phyloP scores from a whole-genome alignment of 2,113 vertebrate genomes.

The Chloropsis hardwickii region DNA sequence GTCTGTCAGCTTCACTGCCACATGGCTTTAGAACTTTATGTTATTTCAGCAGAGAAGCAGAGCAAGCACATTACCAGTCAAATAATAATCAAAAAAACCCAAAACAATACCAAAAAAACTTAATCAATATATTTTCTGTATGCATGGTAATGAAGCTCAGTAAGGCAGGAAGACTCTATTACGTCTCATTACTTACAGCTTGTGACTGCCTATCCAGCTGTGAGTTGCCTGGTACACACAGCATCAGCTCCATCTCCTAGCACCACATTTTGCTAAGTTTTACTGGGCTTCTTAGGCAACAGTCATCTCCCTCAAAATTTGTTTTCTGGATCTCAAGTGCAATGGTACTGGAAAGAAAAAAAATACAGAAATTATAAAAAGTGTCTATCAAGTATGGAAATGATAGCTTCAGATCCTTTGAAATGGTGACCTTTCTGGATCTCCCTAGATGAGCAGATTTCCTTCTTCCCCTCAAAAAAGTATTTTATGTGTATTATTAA shows the following conservation, averaged over 20 bases:
- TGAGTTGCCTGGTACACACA: background rate
- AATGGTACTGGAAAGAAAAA: background rate
- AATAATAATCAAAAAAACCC: background rate
- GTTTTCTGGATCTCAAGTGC: background rate
- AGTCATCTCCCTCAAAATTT: background rate
- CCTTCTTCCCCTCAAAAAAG: background rate
- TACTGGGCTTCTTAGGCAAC: background rate
- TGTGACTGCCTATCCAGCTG: background rate
- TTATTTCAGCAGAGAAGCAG: background rate
- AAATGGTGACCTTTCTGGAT: background rate
- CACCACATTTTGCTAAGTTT: background rate
- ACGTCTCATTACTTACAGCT: background rate
- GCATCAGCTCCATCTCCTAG: background rate
- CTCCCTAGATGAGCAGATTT: background rate
- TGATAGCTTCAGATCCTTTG: background rate
- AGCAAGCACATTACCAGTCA: background rate
- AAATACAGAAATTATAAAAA: background rate
- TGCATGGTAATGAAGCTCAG: background rate
- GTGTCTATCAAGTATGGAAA: background rate
- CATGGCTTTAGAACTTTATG: constrained; percentile 15
- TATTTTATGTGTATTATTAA: background rate
- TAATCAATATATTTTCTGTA: background rate
- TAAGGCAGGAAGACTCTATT: background rate
- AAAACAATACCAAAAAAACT: background rate
- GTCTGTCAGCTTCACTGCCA: background rate